These are phyloP conservation scores for Anthrax anthrax DNA, from an alignment of 2,888 invertebrate species.

Conservation along the genomic window DNA sequence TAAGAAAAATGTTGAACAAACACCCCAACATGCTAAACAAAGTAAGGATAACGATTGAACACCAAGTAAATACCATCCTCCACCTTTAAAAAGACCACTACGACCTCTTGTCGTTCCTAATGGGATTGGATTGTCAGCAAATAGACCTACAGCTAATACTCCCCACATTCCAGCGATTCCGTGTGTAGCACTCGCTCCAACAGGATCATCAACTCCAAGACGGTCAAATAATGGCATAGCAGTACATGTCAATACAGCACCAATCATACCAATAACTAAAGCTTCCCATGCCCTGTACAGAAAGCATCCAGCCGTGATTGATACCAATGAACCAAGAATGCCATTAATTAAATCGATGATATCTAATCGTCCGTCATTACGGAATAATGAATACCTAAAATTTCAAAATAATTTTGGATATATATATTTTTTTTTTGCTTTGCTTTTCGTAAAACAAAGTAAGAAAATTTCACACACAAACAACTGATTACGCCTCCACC, in stretches of 20 bases:
- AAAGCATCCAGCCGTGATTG: conserved; percentile 80
- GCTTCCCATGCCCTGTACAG: conserved; percentile 79
- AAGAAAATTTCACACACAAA: conserved; percentile 29
- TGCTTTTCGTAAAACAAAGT: background rate
- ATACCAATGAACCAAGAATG: conserved; percentile 71
- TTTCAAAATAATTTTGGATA: background rate
- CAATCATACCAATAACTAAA: conserved; percentile 64
- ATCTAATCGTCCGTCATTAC: conserved; percentile 58
- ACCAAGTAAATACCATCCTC: conserved; percentile 76
- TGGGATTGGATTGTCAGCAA: conserved; percentile 72
- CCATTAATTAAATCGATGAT: conserved; percentile 81
- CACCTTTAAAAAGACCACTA: conserved; percentile 64
- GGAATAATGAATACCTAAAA: conserved; percentile 46
- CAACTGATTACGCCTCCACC: conserved; percentile 61
- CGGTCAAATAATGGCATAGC: conserved; percentile 63
- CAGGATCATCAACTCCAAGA: conserved; percentile 66
- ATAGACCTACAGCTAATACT: conserved; percentile 73
- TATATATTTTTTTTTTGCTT: too few species aligned
- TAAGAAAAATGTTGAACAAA: conserved; percentile 51
- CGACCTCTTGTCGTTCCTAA: conserved; percentile 66
- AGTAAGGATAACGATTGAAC: conserved; percentile 61
- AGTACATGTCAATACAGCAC: conserved; percentile 56
- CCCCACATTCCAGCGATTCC: conserved; percentile 69
- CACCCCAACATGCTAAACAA: conserved; percentile 61
- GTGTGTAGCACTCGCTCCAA: conserved; percentile 81